Evolutionary conservation across 1,140 invertebrate genomes (phyloP).

Genomic region (Ips typographus): DNA sequence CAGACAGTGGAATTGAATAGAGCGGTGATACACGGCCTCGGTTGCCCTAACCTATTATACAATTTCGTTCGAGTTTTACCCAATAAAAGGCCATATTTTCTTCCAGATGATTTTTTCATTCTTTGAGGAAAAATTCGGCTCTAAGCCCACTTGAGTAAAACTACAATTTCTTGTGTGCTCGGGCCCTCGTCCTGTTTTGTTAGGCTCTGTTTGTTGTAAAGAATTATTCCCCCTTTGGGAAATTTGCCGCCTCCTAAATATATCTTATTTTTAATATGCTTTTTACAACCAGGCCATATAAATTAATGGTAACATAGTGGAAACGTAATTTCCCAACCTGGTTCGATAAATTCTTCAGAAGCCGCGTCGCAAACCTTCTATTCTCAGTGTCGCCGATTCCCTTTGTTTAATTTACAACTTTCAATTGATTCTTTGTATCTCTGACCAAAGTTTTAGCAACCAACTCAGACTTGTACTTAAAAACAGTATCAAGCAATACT

Average conservation of each 20-base stretch:
- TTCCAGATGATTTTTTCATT: not conserved
- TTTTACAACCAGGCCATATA: conserved; percentile 35
- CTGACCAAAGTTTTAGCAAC: no score
- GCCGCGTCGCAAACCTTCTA: conserved; percentile 29
- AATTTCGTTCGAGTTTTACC: conserved; percentile 35
- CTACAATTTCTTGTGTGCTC: no score
- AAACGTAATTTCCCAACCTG: conserved; percentile 37
- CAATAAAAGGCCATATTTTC: conserved; percentile 31
- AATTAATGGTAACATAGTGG: conserved; percentile 35
- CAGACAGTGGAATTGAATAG: conserved; percentile 47
- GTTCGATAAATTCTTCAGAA: conserved; percentile 41
- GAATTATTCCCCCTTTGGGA: conserved; percentile 32
- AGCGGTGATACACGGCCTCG: conserved; percentile 40
- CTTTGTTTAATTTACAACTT: not conserved
- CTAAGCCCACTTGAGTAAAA: no score
- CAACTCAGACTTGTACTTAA: no score
- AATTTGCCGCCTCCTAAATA: conserved; percentile 37
- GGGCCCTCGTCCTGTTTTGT: conserved; percentile 22
- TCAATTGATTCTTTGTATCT: no score
- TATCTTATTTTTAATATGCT: conserved; percentile 39
- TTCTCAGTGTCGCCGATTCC: conserved; percentile 14
- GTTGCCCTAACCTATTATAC: conserved; percentile 36
- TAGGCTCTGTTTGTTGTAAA: conserved; percentile 36
- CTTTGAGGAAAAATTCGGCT: no score
- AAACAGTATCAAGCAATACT: not conserved